phyloP scores from a whole-genome alignment of 2,888 invertebrate genomes.

The Zygothrica quintamaculata region DNA sequence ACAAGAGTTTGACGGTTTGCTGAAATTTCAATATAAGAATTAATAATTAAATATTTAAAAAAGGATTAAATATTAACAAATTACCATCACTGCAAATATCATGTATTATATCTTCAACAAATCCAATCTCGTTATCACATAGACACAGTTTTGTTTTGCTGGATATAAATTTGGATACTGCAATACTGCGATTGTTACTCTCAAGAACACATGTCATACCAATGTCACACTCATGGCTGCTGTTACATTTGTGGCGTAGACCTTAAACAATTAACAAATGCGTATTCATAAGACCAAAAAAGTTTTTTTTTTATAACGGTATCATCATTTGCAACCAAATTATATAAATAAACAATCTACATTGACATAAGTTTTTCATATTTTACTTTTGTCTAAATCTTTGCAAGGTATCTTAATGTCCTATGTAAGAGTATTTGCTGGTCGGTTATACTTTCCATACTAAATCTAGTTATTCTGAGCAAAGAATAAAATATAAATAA shows the following conservation, averaged over 20 bases:
- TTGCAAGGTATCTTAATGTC: too few relatives aligned
- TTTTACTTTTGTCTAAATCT: too few relatives aligned
- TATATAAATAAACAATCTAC: too few relatives aligned
- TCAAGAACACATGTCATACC: constrained; percentile 87
- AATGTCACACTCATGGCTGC: constrained; percentile 88
- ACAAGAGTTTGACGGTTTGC: constrained; percentile 69
- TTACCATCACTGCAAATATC: constrained; percentile 87
- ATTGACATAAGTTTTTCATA: too few relatives aligned
- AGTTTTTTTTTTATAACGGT: too few relatives aligned
- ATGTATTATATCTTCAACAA: constrained; percentile 86
- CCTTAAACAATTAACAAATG: too few relatives aligned
- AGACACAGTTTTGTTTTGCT: constrained; percentile 86
- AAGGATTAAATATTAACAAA: too few relatives aligned
- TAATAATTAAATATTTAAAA: too few relatives aligned
- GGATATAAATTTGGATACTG: constrained; percentile 84
- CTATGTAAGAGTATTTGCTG: too few relatives aligned
- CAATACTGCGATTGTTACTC: constrained; percentile 85
- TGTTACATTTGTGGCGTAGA: constrained; percentile 86
- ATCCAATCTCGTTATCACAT: constrained; percentile 87
- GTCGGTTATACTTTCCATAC: constrained; percentile 30
- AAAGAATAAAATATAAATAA: constrained; percentile 56
- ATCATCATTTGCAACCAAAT: too few relatives aligned
- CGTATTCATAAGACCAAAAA: constrained; percentile 4
- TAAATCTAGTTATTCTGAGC: constrained; percentile 13
- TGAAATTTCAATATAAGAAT: too few relatives aligned